Evolutionary conservation across 2,113 vertebrate species (phyloP).

Genomic region (Empidonax traillii): DNA sequence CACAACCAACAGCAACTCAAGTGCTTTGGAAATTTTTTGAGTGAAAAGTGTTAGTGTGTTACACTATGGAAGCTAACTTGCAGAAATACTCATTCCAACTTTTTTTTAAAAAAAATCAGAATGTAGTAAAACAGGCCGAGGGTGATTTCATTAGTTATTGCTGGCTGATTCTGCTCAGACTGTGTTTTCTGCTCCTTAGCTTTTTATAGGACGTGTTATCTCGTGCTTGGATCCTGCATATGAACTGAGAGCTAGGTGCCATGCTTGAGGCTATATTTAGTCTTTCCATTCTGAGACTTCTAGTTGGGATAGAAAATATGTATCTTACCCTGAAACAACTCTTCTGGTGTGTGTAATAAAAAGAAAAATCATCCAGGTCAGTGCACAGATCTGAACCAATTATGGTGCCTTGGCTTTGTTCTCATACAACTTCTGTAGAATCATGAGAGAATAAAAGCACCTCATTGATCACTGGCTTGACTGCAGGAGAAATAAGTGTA

Average conservation of each 20-base stretch:
- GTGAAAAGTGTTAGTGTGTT: neutral
- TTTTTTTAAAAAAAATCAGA: neutral
- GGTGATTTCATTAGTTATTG: neutral
- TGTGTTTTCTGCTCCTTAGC: neutral
- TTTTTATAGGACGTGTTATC: conserved; percentile 55
- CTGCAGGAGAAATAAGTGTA: neutral
- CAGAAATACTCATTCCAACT: neutral
- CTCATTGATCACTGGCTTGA: neutral
- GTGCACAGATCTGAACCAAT: neutral
- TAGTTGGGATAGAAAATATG: neutral
- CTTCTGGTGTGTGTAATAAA: neutral
- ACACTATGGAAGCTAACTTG: neutral
- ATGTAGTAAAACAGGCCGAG: neutral
- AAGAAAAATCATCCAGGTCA: neutral
- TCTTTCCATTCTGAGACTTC: conserved; percentile 7
- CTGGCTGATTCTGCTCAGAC: neutral
- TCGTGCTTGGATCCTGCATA: neutral
- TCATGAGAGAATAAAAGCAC: neutral
- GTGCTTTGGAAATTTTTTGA: neutral
- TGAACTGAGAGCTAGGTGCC: conserved; percentile 7
- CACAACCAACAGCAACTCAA: neutral
- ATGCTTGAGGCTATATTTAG: neutral
- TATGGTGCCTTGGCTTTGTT: neutral
- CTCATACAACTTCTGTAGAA: neutral
- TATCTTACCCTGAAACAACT: neutral